These are phyloP conservation scores for Petrocephalus sullivani DNA, from an alignment of 2,797 vertebrate species.

Conservation along the genomic window DNA sequence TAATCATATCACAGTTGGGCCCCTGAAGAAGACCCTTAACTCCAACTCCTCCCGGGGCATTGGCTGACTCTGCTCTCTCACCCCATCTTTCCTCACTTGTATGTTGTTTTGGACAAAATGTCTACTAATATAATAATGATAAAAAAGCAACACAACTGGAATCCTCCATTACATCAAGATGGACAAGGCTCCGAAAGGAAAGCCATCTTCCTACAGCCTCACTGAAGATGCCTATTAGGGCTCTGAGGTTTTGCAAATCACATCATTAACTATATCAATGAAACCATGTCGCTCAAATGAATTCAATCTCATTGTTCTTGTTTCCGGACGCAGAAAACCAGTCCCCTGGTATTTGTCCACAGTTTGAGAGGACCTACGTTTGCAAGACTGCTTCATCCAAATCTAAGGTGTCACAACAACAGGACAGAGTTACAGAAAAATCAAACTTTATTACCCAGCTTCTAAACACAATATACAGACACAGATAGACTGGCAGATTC, in stretches of 20 bases:
- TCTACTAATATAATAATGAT: neutral
- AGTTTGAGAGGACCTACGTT: neutral
- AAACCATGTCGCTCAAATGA: neutral
- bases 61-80: neutral
- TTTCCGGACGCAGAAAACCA: neutral
- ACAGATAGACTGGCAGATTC: neutral
- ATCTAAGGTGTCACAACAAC: conserved; percentile 11
- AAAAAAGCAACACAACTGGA: neutral
- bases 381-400: conserved; percentile 11
- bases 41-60: neutral
- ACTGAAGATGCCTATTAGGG: too few species aligned
- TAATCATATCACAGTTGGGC: neutral
- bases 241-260: neutral
- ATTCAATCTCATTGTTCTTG: neutral
- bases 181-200: neutral
- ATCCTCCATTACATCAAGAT: neutral
- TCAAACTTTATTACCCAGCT: neutral
- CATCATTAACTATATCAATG: neutral
- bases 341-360: neutral
- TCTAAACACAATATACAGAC: neutral
- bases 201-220: neutral
- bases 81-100: neutral
- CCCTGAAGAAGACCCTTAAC: neutral
- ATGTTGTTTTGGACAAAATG: neutral
- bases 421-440: neutral